phyloP scores from a whole-genome alignment of 2,797 vertebrate species.

The Microctenopoma steveboyesi region DNA sequence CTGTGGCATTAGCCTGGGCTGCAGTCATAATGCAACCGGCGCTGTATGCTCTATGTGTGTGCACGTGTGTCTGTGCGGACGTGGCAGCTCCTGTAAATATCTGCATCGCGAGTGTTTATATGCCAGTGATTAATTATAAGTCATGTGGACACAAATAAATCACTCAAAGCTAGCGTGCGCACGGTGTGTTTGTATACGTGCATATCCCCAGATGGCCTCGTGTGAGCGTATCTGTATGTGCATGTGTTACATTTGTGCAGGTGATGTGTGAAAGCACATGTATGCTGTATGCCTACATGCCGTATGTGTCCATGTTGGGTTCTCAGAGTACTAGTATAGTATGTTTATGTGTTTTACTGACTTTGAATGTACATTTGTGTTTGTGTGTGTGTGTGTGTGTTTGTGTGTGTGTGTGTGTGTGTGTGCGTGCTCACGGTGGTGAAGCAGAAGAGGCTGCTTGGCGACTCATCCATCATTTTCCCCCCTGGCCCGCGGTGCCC shows the following conservation, averaged over 20 bases:
- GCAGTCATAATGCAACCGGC: conserved; percentile 64
- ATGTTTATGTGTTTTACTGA: conserved; percentile 36
- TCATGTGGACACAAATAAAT: conserved; percentile 68
- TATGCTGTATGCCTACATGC: conserved; percentile 19
- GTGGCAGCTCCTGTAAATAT: conserved; percentile 59
- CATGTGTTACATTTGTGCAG: conserved; percentile 37
- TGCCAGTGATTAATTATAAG: conserved; percentile 71
- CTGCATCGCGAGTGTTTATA: conserved; percentile 59
- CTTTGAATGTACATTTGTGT: conserved; percentile 37
- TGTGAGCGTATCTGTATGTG: conserved; percentile 39
- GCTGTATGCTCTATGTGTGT: conserved; percentile 30
- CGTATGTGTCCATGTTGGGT: conserved; percentile 45
- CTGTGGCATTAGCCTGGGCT: conserved; percentile 67
- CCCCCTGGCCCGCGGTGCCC: conserved; percentile 69
- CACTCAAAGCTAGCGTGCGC: conserved; percentile 37
- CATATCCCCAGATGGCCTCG: conserved; percentile 50
- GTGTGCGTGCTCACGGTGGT: conserved; percentile 47
- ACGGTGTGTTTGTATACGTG: conserved; percentile 17
- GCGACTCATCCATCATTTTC: conserved; percentile 79
- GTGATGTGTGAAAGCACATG: conserved; percentile 22
- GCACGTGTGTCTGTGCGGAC: conserved; percentile 15
- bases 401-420: background rate
- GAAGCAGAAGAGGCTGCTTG: conserved; percentile 69
- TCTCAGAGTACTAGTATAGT: conserved; percentile 44
- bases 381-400: background rate